Conservation (phyloP, 2,888 invertebrate genomes). For the Stenichneumon culpator region DNA sequence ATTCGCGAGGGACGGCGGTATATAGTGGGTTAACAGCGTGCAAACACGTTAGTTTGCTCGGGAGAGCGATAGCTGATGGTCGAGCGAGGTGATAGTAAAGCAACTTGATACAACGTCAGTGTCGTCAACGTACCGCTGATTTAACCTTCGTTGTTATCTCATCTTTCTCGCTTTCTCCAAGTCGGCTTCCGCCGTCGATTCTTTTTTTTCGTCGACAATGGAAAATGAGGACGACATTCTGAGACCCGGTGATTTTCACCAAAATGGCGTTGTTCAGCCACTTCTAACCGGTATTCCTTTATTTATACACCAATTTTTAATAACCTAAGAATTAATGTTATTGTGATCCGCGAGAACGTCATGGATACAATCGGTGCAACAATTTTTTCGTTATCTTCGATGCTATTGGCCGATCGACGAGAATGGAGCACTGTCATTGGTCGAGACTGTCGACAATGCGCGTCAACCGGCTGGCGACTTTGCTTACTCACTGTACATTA, state of each 20-base stretch:
- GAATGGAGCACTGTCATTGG: conserved; percentile 9
- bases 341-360: background rate
- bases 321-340: conserved; percentile 53
- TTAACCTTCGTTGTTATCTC: conserved; percentile 40
- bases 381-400: background rate
- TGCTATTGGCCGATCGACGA: background rate
- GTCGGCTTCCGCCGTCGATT: conserved; percentile 5
- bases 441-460: background rate
- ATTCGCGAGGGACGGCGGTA: conserved; percentile 6
- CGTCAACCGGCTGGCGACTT: background rate
- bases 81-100: conserved; percentile 3
- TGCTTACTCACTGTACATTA: conserved; percentile 25
- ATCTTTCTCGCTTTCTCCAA: background rate
- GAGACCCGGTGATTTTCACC: conserved; percentile 86
- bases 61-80: conserved; percentile 59
- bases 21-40: conserved; percentile 51
- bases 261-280: conserved; percentile 95
- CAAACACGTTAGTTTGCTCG: conserved; percentile 66
- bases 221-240: conserved; percentile 60
- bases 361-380: conserved; percentile 9
- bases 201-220: conserved; percentile 50
- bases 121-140: conserved; percentile 36
- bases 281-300: conserved; percentile 91
- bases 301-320: conserved; percentile 19
- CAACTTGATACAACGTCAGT: background rate